phyloP scores from a whole-genome alignment of 2,113 vertebrate species.

The Tupaia chinensis region DNA sequence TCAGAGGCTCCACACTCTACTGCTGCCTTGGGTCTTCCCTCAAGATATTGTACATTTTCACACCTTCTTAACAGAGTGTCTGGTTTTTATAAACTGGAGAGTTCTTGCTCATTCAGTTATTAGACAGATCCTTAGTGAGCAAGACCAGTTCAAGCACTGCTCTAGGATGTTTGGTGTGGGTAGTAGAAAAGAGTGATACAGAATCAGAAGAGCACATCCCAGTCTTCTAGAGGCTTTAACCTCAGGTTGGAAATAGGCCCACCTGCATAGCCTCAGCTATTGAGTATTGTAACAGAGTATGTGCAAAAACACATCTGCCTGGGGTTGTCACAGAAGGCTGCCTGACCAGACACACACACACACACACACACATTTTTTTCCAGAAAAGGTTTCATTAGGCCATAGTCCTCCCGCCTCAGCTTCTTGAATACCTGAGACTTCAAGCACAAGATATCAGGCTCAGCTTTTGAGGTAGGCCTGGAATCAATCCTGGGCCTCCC shows the following conservation, averaged over 20 bases:
- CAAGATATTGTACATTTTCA: not conserved
- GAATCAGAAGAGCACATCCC: not conserved
- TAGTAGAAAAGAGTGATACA: not conserved
- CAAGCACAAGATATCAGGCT: too few species aligned
- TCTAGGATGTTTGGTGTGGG: not conserved
- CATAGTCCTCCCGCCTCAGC: too few species aligned
- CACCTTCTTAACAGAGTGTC: not conserved
- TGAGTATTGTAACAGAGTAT: not conserved
- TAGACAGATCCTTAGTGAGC: not conserved
- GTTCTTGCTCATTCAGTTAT: not conserved
- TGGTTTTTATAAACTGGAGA: not conserved
- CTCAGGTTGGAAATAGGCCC: not conserved
- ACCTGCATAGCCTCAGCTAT: not conserved
- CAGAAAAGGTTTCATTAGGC: too few species aligned
- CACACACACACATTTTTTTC: too few species aligned
- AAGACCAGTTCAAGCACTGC: not conserved
- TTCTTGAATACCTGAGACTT: too few species aligned
- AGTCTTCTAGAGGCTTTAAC: not conserved
- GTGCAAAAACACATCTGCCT: not conserved
- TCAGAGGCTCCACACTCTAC: not conserved
- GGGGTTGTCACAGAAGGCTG: not conserved
- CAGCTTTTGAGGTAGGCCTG: too few species aligned
- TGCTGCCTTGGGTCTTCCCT: not conserved
- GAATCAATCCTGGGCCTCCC: too few species aligned
- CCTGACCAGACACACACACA: not conserved